A percentile compares a stretch with the other conserved stretches of the same genome.
These are phyloP conservation scores for Acanthacorydalis orientalis DNA, from an alignment of 2,888 invertebrate species.

Conservation along the genomic window DNA sequence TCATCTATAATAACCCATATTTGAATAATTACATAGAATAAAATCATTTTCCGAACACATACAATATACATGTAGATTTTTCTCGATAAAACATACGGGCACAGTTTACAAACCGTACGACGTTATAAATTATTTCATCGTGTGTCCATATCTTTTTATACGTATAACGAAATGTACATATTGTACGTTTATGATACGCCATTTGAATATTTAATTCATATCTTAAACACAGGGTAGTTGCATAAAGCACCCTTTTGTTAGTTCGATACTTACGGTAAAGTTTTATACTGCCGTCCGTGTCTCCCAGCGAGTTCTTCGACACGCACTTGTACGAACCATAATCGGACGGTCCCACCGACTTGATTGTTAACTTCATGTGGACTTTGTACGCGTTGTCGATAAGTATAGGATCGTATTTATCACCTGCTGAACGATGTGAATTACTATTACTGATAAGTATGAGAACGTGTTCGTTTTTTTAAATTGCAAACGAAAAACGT, in stretches of 20 bases:
- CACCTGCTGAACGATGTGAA: slow-evolving; percentile 25
- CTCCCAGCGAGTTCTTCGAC: slow-evolving; percentile 56
- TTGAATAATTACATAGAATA: too few relatives aligned
- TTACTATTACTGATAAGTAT: neutral
- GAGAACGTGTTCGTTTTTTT: too few relatives aligned
- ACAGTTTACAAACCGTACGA: too few relatives aligned
- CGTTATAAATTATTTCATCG: too few relatives aligned
- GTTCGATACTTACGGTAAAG: slow-evolving; percentile 43
- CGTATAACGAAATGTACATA: too few relatives aligned
- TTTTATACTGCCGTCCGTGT: slow-evolving; percentile 56
- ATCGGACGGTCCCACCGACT: slow-evolving; percentile 39
- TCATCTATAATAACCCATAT: too few relatives aligned
- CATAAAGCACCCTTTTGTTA: neutral
- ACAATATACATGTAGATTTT: too few relatives aligned
- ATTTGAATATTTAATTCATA: neutral
- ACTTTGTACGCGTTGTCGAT: slow-evolving; percentile 54
- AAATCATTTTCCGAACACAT: too few relatives aligned
- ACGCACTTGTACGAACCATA: slow-evolving; percentile 56
- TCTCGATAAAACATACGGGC: too few relatives aligned
- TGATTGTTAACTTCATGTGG: slow-evolving; percentile 53
- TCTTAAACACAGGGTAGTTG: neutral
- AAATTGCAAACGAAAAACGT: too few relatives aligned
- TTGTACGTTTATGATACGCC: too few relatives aligned
- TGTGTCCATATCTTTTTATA: too few relatives aligned
- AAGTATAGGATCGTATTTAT: slow-evolving; percentile 48